Conservation (phyloP, 2,113 vertebrate genomes). For the Panthera uncia region DNA sequence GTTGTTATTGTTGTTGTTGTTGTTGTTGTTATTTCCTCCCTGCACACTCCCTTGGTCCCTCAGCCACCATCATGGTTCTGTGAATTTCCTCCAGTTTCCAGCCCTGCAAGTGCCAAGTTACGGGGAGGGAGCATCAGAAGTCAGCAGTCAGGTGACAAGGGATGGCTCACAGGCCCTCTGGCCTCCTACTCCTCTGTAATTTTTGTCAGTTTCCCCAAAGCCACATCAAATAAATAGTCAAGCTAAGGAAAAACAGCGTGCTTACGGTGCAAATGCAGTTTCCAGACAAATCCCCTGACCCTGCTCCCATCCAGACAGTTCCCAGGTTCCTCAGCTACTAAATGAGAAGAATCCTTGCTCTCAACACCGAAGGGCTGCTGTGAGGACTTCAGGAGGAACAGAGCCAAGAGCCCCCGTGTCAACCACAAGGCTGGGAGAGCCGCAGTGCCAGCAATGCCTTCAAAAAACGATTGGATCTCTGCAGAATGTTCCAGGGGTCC, state of each 20-base stretch:
- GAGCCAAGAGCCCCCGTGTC: neutral
- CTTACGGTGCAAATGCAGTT: neutral
- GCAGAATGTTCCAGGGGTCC: neutral
- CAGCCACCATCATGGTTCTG: neutral
- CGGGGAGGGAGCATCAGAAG: neutral
- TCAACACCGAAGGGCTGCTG: neutral
- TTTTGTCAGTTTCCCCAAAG: slow-evolving; percentile 33
- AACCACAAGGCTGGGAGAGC: neutral
- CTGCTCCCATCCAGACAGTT: neutral
- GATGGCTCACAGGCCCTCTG: neutral
- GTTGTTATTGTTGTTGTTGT: neutral
- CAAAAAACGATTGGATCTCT: neutral
- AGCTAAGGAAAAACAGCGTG: neutral
- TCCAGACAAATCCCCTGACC: neutral
- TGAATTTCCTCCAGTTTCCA: neutral
- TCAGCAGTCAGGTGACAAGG: neutral
- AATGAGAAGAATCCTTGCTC: neutral
- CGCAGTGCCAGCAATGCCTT: accelerated
- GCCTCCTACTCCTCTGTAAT: neutral
- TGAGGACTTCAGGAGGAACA: neutral
- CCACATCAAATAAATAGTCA: neutral
- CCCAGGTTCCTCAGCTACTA: neutral
- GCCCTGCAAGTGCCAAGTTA: neutral
- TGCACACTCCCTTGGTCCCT: neutral
- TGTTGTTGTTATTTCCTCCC: neutral